These are phyloP conservation scores for Pomacea canaliculata DNA, from an alignment of 2,888 invertebrate genomes.

Conservation along the genomic window DNA sequence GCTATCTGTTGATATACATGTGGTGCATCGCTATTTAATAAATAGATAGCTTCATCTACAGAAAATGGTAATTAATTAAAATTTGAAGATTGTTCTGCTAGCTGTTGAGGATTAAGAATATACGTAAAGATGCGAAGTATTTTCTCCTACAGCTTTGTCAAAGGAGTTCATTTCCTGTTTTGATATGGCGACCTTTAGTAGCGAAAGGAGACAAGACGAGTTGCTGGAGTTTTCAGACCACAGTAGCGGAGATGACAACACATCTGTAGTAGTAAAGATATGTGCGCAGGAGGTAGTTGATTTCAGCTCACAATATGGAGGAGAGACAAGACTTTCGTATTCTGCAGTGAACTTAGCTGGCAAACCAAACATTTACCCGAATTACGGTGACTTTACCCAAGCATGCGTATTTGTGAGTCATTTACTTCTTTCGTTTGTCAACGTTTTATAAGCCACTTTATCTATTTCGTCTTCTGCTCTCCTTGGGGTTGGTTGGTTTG, in stretches of 20 bases:
- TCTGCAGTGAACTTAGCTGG: constrained; percentile 89
- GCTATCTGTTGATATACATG: no score
- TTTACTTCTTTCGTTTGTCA: background rate
- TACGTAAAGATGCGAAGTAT: no score
- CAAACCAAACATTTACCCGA: constrained; percentile 82
- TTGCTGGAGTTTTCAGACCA: background rate
- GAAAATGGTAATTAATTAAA: no score
- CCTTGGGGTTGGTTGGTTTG: no score
- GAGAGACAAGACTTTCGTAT: constrained; percentile 88
- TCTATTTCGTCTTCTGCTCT: no score
- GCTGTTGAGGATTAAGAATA: no score
- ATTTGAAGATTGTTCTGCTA: no score
- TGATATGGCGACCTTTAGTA: constrained; percentile 14
- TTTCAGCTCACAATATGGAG: constrained; percentile 92
- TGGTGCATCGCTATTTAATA: no score
- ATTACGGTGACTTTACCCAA: constrained; percentile 91
- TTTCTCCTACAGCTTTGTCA: no score
- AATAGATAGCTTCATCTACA: no score
- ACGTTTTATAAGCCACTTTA: no score
- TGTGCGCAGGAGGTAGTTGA: constrained; percentile 77
- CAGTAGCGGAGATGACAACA: background rate
- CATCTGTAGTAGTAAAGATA: constrained; percentile 17
- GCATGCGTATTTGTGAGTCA: constrained; percentile 87
- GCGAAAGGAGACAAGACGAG: background rate
- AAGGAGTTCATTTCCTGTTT: constrained; percentile 16